A percentile compares a stretch with the other conserved stretches of the same genome.
phyloP scores from a whole-genome alignment of 2,888 invertebrate genomes.

The Pollenia labialis region DNA sequence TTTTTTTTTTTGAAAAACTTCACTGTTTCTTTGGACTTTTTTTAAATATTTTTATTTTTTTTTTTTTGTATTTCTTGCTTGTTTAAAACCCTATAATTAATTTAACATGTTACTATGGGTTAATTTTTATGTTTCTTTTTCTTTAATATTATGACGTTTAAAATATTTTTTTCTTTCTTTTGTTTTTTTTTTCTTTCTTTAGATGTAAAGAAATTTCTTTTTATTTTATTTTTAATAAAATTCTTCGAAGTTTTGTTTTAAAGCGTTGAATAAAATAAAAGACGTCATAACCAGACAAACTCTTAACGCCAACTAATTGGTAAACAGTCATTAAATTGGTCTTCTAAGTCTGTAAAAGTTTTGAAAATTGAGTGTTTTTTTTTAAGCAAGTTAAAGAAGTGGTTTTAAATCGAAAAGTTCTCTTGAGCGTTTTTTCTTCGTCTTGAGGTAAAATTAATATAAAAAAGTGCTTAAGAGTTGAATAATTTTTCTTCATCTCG shows the following conservation, averaged over 20 bases:
- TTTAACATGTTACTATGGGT: constrained; percentile 39
- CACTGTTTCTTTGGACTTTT: constrained; percentile 56
- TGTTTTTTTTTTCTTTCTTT: constrained; percentile 26
- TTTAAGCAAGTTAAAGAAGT: constrained; percentile 16
- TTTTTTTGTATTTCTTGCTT: constrained; percentile 27
- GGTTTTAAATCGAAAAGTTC: neutral
- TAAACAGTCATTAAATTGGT: constrained; percentile 50
- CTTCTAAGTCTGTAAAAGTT: constrained; percentile 15
- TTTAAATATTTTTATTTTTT: too few relatives aligned
- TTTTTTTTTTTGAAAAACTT: constrained; percentile 28
- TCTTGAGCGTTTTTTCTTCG: constrained; percentile 55
- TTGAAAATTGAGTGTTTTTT: constrained; percentile 1
- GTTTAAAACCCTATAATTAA: constrained; percentile 63
- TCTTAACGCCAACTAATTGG: constrained; percentile 64
- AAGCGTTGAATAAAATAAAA: constrained; percentile 45
- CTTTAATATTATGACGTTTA: constrained; percentile 44
- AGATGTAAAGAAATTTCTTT: constrained; percentile 50
- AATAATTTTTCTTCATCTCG: neutral
- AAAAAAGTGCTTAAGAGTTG: neutral
- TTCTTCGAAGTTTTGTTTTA: neutral
- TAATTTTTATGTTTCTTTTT: constrained; percentile 36
- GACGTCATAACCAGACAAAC: constrained; percentile 63
- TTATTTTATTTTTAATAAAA: constrained; percentile 10
- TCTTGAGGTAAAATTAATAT: neutral
- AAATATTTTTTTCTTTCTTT: constrained; percentile 42